phyloP scores from a whole-genome alignment of 2,888 invertebrate genomes.

The Thymelicus sylvestris region DNA sequence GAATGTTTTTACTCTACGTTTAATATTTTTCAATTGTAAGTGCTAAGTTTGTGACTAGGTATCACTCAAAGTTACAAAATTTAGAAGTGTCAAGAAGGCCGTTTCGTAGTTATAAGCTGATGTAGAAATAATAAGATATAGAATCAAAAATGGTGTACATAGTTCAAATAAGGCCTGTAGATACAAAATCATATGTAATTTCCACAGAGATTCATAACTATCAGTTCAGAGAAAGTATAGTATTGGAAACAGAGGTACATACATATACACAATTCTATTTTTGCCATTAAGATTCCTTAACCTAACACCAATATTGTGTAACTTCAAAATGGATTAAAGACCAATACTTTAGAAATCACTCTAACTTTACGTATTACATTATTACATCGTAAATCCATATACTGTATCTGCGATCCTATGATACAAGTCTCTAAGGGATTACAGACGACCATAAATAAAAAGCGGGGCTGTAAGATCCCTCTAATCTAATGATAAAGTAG shows the following conservation, averaged over 20 bases:
- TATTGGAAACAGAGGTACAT: not conserved
- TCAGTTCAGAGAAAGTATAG: not conserved
- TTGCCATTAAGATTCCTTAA: conserved; percentile 11
- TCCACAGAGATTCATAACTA: not conserved
- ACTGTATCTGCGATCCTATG: conserved; percentile 15
- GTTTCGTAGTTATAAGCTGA: too few relatives aligned
- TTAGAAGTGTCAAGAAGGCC: too few relatives aligned
- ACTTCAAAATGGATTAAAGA: conserved; percentile 25
- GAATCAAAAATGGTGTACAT: not conserved
- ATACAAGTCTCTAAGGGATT: conserved; percentile 24
- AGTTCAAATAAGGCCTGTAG: not conserved
- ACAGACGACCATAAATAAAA: conserved; percentile 14
- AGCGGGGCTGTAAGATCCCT: conserved; percentile 30
- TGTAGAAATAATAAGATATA: not conserved
- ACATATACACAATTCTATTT: not conserved
- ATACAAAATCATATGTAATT: not conserved
- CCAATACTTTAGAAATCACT: conserved; percentile 11
- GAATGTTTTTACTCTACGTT: not conserved
- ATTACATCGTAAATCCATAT: conserved; percentile 17
- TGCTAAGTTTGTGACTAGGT: not conserved
- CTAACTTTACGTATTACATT: conserved; percentile 30
- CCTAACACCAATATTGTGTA: conserved; percentile 28
- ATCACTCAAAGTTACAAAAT: not conserved
- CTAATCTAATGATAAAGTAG: conserved; percentile 41
- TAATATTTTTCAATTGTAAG: not conserved